Evolutionary conservation across 2,113 vertebrate species (phyloP), one percentile per base, ranked within the genome.

Genomic region (Oplegnathus fasciatus): DNA sequence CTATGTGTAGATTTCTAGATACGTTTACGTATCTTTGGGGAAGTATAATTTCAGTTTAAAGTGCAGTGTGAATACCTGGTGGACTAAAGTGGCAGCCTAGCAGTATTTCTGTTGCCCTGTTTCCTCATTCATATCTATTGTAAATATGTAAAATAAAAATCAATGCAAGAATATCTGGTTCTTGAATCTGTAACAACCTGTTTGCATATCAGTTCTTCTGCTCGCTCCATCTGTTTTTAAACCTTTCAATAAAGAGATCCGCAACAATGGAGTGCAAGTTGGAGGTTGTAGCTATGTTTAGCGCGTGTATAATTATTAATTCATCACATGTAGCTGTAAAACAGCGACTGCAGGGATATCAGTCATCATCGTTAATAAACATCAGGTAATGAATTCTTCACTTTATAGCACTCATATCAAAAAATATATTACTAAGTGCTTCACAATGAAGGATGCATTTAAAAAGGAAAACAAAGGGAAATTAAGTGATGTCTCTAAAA

Each of bases 281-380:
- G 24, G 7, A 1, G 46, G 44, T n/a, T n/a, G 26, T 11, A 6
- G n/a, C 18, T 84, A n/a, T 78, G 66, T 24, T 66, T 10, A 52
- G 60, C 10, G 1, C 1, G 37, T 32, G 28, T 60, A 5, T 42
- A 26, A 42, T 68, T 42, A 67, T 26, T 68, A 2, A 74, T 67
- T 79, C 32, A 79, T 32, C 52, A 52, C 26, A 64, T 64, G 34
- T 15, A 34, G 57, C 13, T 20, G 48, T 72, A 30, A 80, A 64
- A 0, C 66, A 40, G 40, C 55, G 3, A 9, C 37, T 60, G 71
- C 55, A 40, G 72, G 40, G 70, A 28, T 20, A 72, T 72, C 69
- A 30, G 42, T 48, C 62, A 66, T n/a, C 6, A 4, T 54, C 26
- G 18, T 69, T 28, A 60, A 79, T 40, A 70, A 61, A 37, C 30